phyloP scores from a whole-genome alignment of 2,797 vertebrate genomes.

The Hapalemur alaotrensis region DNA sequence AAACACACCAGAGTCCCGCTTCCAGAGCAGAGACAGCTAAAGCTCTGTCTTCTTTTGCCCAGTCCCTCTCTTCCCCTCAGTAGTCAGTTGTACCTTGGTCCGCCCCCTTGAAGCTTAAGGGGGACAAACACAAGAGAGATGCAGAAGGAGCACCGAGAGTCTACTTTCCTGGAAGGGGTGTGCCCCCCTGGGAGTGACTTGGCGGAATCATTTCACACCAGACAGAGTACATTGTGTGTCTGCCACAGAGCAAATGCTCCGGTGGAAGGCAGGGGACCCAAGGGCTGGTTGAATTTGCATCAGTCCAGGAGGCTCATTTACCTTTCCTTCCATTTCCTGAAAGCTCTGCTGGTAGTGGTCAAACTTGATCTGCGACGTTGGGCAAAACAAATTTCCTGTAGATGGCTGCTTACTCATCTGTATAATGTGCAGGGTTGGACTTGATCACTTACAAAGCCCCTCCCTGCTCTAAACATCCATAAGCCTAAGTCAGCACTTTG shows the following conservation, averaged over 20 bases:
- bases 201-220: background rate
- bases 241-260: background rate
- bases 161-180: background rate
- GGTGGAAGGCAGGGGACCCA: background rate
- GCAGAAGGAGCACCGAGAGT: background rate
- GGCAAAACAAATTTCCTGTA: background rate
- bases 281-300: background rate
- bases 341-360: background rate
- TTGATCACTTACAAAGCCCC: background rate
- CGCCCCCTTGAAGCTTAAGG: background rate
- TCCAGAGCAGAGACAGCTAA: too few relatives aligned
- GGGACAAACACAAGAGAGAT: background rate
- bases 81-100: too few relatives aligned
- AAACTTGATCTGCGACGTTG: background rate
- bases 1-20: background rate
- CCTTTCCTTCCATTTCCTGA: background rate
- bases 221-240: fast-evolving
- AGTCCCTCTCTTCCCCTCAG: background rate
- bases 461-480: background rate
- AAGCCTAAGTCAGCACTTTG: background rate
- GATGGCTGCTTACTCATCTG: background rate
- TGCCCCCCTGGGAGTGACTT: background rate
- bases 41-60: background rate
- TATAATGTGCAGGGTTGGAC: background rate
- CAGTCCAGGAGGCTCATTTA: background rate